Evolutionary conservation across 2,797 vertebrate species (phyloP).

Genomic region (Scolopax rusticola): DNA sequence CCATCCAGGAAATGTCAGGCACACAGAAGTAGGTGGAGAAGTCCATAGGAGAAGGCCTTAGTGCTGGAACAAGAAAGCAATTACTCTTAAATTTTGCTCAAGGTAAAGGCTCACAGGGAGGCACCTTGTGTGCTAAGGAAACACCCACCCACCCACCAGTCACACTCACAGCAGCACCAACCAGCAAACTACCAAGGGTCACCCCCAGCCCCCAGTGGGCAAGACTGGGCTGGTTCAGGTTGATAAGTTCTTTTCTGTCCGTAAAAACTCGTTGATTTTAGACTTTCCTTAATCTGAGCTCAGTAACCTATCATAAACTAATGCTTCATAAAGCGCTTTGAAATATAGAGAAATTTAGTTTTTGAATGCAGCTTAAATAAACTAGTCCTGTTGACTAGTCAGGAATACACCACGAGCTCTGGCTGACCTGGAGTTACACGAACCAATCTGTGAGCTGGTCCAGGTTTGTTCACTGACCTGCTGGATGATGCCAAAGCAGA

Average conservation of each 20-base stretch:
- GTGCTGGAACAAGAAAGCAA: neutral
- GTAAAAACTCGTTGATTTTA: neutral
- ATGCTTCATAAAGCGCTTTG: neutral
- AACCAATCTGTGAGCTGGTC: rapidly evolving
- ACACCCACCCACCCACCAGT: neutral
- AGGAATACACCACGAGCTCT: neutral
- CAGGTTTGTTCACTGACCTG: neutral
- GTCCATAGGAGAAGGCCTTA: neutral
- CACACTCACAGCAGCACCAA: neutral
- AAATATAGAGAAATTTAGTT: neutral
- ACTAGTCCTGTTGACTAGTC: neutral
- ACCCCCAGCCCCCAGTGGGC: neutral
- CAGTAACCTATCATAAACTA: neutral
- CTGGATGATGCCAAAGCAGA: neutral
- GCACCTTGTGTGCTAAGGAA: rapidly evolving
- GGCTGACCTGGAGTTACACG: neutral
- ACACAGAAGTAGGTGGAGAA: neutral
- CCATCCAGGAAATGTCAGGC: neutral
- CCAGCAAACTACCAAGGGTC: neutral
- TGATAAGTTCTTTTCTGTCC: neutral
- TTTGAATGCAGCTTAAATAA: neutral
- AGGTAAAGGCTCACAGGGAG: neutral
- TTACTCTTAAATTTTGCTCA: neutral
- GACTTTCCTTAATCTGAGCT: neutral
- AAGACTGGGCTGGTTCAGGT: neutral